Evolutionary conservation across 2,888 invertebrate species (phyloP).

Genomic region (Hydrotaea diabolus): DNA sequence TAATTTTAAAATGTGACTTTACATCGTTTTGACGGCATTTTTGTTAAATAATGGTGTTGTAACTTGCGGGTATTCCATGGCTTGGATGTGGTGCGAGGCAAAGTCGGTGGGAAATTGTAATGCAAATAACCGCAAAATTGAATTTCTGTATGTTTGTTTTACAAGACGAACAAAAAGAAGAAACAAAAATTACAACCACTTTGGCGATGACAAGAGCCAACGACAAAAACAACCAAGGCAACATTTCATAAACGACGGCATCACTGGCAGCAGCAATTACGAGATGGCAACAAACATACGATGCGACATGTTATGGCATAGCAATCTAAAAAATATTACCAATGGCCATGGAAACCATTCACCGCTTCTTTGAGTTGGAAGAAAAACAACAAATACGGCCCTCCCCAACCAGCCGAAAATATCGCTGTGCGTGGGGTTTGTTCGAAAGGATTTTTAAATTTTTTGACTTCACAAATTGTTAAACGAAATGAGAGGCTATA

Average conservation of each 20-base stretch:
- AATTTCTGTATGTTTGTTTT: constrained; percentile 48
- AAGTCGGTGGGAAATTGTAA: constrained; percentile 25
- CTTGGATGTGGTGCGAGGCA: neutral
- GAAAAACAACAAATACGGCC: too few species aligned
- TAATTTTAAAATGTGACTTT: constrained; percentile 16
- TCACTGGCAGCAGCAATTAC: neutral
- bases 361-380: neutral
- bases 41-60: neutral
- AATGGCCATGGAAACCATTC: constrained; percentile 33
- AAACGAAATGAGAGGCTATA: too few species aligned
- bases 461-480: too few species aligned
- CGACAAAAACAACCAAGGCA: constrained; percentile 14
- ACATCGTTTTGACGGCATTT: neutral
- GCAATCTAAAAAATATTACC: neutral
- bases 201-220: neutral
- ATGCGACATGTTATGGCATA: neutral
- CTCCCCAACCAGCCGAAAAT: neutral
- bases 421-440: neutral
- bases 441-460: too few species aligned
- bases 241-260: neutral
- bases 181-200: neutral
- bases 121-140: constrained; percentile 55
- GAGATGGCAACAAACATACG: neutral
- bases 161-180: constrained; percentile 15
- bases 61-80: neutral